phyloP scores from a whole-genome alignment of 2,113 vertebrate species.

The Pterocles orientalis region DNA sequence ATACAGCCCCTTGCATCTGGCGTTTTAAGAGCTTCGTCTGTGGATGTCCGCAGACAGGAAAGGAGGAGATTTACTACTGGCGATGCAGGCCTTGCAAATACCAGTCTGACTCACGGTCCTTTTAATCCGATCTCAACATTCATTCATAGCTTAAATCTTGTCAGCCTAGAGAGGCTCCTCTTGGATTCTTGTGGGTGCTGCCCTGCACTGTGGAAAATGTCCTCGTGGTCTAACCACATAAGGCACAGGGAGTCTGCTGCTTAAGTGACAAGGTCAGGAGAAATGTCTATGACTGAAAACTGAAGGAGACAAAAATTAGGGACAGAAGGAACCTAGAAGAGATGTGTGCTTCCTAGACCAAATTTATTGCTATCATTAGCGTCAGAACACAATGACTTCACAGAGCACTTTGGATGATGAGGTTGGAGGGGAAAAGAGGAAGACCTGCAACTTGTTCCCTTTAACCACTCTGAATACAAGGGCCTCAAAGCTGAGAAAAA shows the following conservation, averaged over 20 bases:
- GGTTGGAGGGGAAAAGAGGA: background rate
- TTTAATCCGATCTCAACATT: background rate
- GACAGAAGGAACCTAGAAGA: background rate
- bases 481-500: background rate
- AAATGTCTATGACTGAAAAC: background rate
- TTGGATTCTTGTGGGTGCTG: background rate
- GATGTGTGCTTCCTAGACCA: background rate
- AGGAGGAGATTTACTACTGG: background rate
- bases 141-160: background rate
- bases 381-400: background rate
- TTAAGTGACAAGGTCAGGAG: background rate
- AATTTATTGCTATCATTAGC: background rate
- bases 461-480: background rate
- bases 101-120: background rate
- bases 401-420: background rate
- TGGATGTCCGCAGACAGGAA: background rate
- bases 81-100: background rate
- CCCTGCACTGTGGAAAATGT: background rate
- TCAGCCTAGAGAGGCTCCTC: background rate
- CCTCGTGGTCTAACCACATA: background rate
- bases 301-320: background rate
- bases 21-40: rapidly evolving
- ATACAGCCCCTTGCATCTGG: background rate
- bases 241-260: background rate
- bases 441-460: background rate